Percentiles rank a stretch among this genome's conserved stretches.
These are phyloP conservation scores for Zosterops japonicus DNA, from an alignment of 2,113 vertebrate species.

Conservation along the genomic window DNA sequence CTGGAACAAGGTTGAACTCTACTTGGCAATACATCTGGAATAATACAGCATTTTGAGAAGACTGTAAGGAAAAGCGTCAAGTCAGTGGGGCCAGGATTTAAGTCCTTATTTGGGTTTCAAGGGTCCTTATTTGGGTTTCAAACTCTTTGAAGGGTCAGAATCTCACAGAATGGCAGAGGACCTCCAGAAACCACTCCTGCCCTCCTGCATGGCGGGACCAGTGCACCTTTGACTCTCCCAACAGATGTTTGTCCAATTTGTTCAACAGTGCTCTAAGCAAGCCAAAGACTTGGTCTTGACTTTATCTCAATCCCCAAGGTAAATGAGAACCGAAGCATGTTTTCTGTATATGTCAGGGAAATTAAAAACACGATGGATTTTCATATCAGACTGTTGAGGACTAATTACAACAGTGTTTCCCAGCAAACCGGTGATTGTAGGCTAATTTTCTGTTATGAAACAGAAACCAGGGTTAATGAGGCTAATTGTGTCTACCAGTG, in stretches of 20 bases:
- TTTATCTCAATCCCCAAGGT: constrained; percentile 43
- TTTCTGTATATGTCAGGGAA: constrained; percentile 68
- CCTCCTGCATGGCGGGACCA: fast-evolving
- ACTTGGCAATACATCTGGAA: neutral
- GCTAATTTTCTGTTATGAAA: constrained; percentile 81
- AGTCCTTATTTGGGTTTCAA: neutral
- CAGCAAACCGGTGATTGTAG: constrained; percentile 76
- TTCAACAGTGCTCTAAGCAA: neutral
- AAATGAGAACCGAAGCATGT: constrained; percentile 63
- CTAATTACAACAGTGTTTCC: constrained; percentile 78
- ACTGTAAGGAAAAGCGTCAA: neutral
- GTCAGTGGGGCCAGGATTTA: neutral
- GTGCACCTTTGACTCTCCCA: neutral
- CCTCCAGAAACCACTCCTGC: neutral
- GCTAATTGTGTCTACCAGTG: constrained; percentile 82
- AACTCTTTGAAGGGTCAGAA: neutral
- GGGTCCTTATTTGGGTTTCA: neutral
- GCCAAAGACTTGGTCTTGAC: constrained; percentile 6
- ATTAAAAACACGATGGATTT: constrained; percentile 68
- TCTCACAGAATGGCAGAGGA: neutral
- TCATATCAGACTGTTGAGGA: constrained; percentile 71
- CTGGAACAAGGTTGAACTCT: neutral
- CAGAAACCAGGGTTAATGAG: constrained; percentile 82
- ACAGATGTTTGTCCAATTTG: neutral
- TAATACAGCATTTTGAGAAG: neutral